Percentiles rank a stretch among this genome's conserved stretches.
Evolutionary conservation across 2,113 vertebrate species (phyloP).

Genomic region (Paramormyrops kingsleyae): DNA sequence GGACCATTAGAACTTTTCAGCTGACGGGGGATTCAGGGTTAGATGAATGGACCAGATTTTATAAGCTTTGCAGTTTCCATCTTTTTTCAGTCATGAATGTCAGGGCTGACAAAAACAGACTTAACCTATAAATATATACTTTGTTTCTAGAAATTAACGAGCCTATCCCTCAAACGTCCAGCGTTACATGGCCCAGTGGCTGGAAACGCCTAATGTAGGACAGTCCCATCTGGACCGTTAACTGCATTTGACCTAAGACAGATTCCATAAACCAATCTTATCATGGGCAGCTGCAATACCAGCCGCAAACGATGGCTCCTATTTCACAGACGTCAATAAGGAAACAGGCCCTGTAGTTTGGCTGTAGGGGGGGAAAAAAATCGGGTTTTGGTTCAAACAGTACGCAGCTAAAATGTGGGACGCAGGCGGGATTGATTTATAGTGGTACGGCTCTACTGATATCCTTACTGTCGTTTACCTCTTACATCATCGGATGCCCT

Average conservation of each 20-base stretch:
- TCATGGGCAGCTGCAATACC: neutral
- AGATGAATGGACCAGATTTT: neutral
- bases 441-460: neutral
- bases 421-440: neutral
- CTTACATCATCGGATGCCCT: neutral
- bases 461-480: neutral
- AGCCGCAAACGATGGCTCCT: neutral
- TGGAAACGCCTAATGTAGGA: neutral
- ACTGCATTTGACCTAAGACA: neutral
- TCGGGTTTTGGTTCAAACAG: neutral
- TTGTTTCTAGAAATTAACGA: neutral
- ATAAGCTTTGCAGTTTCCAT: neutral
- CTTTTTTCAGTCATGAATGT: neutral
- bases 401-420: neutral
- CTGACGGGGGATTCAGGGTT: neutral
- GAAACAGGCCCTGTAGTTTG: neutral
- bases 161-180: neutral
- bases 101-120: neutral
- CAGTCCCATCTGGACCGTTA: neutral
- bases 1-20: neutral
- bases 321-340: neutral
- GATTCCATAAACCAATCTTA: slow-evolving; percentile 3
- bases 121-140: neutral
- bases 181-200: neutral
- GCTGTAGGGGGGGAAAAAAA: neutral